Evolutionary conservation across 2,888 invertebrate species (phyloP).

Genomic region (Diplolepis rosae): DNA sequence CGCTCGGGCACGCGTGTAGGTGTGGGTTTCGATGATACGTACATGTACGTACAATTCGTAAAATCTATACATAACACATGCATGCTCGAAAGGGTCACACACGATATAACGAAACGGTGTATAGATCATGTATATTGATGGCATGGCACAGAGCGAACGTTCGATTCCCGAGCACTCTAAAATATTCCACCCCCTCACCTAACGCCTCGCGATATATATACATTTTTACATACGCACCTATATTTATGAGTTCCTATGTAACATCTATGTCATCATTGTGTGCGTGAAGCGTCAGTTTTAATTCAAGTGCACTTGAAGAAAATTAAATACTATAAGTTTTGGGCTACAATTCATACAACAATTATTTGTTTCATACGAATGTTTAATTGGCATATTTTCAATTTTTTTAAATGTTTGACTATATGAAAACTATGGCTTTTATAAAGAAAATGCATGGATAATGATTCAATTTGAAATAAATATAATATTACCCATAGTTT

Average conservation of each 20-base stretch:
- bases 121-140: constrained; percentile 68
- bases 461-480: too few species aligned
- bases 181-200: constrained; percentile 59
- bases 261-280: background rate
- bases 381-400: too few species aligned
- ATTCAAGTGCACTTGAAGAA: constrained; percentile 15
- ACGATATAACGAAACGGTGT: constrained; percentile 57
- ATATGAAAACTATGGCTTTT: too few species aligned
- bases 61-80: constrained; percentile 32
- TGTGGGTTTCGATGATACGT: constrained; percentile 47
- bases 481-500: too few species aligned
- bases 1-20: constrained; percentile 43
- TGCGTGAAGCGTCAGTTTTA: background rate
- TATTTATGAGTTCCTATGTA: constrained; percentile 38
- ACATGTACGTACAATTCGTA: constrained; percentile 31
- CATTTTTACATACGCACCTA: constrained; percentile 52
- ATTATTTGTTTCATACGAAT: constrained; percentile 23
- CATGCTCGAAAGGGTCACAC: constrained; percentile 40
- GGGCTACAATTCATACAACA: background rate
- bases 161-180: constrained; percentile 65
- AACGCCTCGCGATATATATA: constrained; percentile 45
- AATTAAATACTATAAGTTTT: constrained; percentile 11
- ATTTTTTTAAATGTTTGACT: too few species aligned
- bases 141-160: constrained; percentile 59
- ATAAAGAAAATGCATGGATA: too few species aligned